phyloP scores from a whole-genome alignment of 2,797 vertebrate species.

The Percopsis omiscomaycus region DNA sequence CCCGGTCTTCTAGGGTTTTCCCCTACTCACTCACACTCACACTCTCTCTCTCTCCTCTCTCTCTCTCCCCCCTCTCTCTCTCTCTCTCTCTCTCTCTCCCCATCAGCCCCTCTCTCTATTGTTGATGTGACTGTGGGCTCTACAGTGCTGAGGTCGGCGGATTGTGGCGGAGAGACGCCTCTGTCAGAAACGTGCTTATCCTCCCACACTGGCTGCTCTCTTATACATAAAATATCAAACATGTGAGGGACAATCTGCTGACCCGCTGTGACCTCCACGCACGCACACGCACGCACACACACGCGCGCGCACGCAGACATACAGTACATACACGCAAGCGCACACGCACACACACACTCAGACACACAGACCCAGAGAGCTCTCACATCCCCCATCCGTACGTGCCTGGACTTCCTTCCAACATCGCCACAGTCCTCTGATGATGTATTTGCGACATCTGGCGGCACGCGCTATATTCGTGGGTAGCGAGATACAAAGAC shows the following conservation, averaged over 20 bases:
- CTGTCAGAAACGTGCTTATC: conserved; percentile 89
- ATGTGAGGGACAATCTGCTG: conserved; percentile 97
- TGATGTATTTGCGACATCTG: conserved; percentile 99
- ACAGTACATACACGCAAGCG: conserved; percentile 23
- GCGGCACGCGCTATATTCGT: conserved; percentile 85
- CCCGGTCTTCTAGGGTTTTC: conserved; percentile 35
- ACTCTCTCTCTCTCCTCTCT: conserved; percentile 23
- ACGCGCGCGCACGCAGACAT: conserved; percentile 28
- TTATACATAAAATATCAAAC: conserved; percentile 97
- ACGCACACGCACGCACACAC: conserved; percentile 61
- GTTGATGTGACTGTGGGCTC: conserved; percentile 67
- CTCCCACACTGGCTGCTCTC: conserved; percentile 84
- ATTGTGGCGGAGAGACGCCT: conserved; percentile 84
- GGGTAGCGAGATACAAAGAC: conserved; percentile 68
- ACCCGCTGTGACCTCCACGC: conserved; percentile 93
- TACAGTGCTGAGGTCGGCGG: conserved; percentile 74
- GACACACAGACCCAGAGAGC: conserved; percentile 61
- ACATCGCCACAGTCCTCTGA: conserved; percentile 82
- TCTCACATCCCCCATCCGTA: conserved; percentile 85
- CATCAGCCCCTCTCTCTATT: conserved; percentile 59
- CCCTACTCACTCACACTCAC: not conserved
- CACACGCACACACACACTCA: conserved; percentile 35
- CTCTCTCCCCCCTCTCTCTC: conserved; percentile 54
- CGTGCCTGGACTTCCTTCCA: conserved; percentile 89
- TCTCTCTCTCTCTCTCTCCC: conserved; percentile 52